phyloP scores from a whole-genome alignment of 2,888 invertebrate genomes.

The Kuschelorhynchus macadamiae region DNA sequence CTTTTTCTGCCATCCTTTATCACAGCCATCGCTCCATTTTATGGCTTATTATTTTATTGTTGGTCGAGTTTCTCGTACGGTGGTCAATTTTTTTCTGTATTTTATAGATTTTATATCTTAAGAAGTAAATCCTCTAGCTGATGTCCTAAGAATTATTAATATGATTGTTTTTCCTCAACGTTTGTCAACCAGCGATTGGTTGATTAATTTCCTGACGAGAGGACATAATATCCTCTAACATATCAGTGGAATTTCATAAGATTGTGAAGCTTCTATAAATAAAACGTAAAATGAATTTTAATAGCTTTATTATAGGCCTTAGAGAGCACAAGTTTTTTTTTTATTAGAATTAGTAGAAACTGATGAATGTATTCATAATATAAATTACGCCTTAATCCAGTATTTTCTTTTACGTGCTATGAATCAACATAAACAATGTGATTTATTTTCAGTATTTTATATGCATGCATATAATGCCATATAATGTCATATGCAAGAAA shows the following conservation, averaged over 20 bases:
- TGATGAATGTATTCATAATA: too few species aligned
- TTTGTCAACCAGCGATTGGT: constrained; percentile 21
- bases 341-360: too few species aligned
- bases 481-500: too few species aligned
- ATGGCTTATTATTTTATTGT: constrained; percentile 62
- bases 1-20: constrained; percentile 56
- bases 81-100: constrained; percentile 55
- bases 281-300: constrained; percentile 28
- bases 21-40: constrained; percentile 58
- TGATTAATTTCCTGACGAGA: constrained; percentile 29
- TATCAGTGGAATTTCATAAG: constrained; percentile 35
- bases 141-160: constrained; percentile 40
- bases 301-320: constrained; percentile 5
- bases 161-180: constrained; percentile 18
- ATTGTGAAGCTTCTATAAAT: constrained; percentile 27
- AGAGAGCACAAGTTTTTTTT: too few species aligned
- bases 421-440: too few species aligned
- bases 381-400: too few species aligned
- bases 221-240: constrained; percentile 33
- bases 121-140: constrained; percentile 34
- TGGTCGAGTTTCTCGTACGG: constrained; percentile 55
- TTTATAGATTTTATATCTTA: constrained; percentile 43
- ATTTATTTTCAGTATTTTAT: too few species aligned
- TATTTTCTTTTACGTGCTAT: too few species aligned
- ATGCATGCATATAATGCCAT: too few species aligned